Percentiles rank a stretch among this genome's conserved stretches.
phyloP scores from a whole-genome alignment of 1,140 invertebrate genomes.

The Paralvinella palmiformis region DNA sequence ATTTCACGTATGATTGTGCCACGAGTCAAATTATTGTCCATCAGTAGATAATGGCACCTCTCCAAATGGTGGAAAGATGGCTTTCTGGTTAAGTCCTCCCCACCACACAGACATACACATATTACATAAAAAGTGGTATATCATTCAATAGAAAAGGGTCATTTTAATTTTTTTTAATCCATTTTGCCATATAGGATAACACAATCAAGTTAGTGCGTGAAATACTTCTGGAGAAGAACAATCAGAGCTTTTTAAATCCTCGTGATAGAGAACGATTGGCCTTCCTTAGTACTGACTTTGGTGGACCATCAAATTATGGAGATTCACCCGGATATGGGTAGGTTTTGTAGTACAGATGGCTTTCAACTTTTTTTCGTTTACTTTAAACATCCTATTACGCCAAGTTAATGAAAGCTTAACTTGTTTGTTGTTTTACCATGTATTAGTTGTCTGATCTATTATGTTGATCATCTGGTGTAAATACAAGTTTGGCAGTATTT shows the following conservation, averaged over 20 bases:
- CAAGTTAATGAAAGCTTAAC: neutral
- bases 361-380: neutral
- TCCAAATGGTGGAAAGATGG: too few species aligned
- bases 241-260: constrained; percentile 64
- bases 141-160: too few species aligned
- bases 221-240: constrained; percentile 52
- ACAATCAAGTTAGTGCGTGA: constrained; percentile 67
- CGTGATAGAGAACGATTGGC: constrained; percentile 74
- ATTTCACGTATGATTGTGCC: too few species aligned
- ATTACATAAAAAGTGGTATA: too few species aligned
- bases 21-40: too few species aligned
- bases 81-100: too few species aligned
- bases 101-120: too few species aligned
- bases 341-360: neutral
- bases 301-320: constrained; percentile 8
- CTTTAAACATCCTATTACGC: neutral
- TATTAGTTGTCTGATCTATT: neutral
- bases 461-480: neutral
- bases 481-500: neutral
- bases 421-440: neutral
- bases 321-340: constrained; percentile 9
- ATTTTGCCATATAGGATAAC: too few species aligned
- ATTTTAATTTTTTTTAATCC: too few species aligned
- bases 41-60: too few species aligned
- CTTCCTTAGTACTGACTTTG: constrained; percentile 59